A percentile compares a stretch with the other conserved stretches of the same genome.
These are phyloP conservation scores for Tachystola acroxantha DNA, from an alignment of 2,888 invertebrate genomes.

Conservation along the genomic window DNA sequence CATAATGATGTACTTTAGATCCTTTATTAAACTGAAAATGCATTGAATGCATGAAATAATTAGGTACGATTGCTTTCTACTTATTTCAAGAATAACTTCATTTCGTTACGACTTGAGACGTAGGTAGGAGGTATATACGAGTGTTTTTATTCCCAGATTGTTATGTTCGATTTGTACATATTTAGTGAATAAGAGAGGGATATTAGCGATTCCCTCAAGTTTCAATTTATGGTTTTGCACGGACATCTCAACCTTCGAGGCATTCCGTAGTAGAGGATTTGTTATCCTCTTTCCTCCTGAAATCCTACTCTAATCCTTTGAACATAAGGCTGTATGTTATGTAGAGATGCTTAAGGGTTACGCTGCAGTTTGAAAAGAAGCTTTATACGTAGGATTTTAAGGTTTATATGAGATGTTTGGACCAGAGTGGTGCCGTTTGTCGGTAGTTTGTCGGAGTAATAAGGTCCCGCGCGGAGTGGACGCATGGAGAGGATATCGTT, in stretches of 20 bases:
- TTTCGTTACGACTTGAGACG: neutral
- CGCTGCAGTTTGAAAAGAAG: conserved; percentile 26
- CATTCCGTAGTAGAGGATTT: conserved; percentile 54
- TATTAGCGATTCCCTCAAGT: conserved; percentile 56
- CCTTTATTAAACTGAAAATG: neutral
- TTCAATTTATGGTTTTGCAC: conserved; percentile 68
- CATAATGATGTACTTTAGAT: neutral
- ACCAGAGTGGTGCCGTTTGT: conserved; percentile 56
- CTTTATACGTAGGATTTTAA: conserved; percentile 29
- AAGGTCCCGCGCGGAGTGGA: conserved; percentile 73
- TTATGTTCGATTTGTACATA: no score
- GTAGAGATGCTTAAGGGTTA: conserved; percentile 15
- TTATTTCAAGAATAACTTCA: neutral
- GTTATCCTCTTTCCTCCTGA: conserved; percentile 39
- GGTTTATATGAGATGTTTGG: conserved; percentile 29
- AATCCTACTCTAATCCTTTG: conserved; percentile 38
- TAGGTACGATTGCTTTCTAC: neutral
- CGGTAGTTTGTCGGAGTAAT: conserved; percentile 75
- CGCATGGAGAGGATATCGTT: conserved; percentile 77
- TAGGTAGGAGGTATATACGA: neutral
- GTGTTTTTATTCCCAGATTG: no score
- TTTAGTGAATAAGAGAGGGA: conserved; percentile 19
- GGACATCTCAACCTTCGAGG: conserved; percentile 63
- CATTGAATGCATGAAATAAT: neutral
- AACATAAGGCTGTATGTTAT: conserved; percentile 37